Conservation (phyloP, 2,113 vertebrate genomes). For the Microcebus murinus region DNA sequence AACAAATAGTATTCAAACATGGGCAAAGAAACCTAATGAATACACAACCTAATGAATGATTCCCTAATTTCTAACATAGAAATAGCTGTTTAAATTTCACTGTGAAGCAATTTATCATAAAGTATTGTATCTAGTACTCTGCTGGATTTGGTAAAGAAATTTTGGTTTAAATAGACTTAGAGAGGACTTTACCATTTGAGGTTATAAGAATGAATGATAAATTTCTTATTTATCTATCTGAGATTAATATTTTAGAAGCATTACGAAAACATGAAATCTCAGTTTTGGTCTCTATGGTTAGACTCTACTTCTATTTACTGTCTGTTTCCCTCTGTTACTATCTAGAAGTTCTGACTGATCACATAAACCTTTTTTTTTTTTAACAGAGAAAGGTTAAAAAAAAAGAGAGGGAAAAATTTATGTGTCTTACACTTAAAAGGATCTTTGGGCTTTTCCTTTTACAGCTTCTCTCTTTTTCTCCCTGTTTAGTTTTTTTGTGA, state of each 20-base stretch:
- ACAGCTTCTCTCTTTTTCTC: constrained; percentile 65
- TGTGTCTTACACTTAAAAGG: constrained; percentile 82
- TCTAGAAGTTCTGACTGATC: constrained; percentile 64
- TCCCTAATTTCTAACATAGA: constrained; percentile 1
- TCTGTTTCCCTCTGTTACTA: constrained; percentile 42
- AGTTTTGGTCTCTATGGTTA: constrained; percentile 20
- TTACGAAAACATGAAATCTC: constrained; percentile 27
- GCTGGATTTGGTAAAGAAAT: background rate
- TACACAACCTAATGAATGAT: background rate
- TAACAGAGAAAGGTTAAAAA: constrained; percentile 62
- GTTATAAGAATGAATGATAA: background rate
- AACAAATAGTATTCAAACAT: constrained; percentile 44
- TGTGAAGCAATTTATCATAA: constrained; percentile 32
- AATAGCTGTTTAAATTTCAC: constrained; percentile 29
- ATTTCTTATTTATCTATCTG: constrained; percentile 36
- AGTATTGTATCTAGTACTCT: background rate
- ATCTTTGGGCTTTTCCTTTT: constrained; percentile 74
- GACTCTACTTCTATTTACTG: constrained; percentile 47
- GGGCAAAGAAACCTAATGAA: background rate
- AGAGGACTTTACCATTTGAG: background rate
- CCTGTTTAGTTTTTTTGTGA: constrained; percentile 45
- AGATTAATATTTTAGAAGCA: constrained; percentile 26
- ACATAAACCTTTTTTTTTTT: constrained; percentile 60
- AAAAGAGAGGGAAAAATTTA: constrained; percentile 73
- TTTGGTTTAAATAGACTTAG: constrained; percentile 26